Percentiles rank a stretch among this genome's conserved stretches.
Evolutionary conservation across 2,797 vertebrate species (phyloP).

Genomic region (Xiphorhynchus erythropygius): DNA sequence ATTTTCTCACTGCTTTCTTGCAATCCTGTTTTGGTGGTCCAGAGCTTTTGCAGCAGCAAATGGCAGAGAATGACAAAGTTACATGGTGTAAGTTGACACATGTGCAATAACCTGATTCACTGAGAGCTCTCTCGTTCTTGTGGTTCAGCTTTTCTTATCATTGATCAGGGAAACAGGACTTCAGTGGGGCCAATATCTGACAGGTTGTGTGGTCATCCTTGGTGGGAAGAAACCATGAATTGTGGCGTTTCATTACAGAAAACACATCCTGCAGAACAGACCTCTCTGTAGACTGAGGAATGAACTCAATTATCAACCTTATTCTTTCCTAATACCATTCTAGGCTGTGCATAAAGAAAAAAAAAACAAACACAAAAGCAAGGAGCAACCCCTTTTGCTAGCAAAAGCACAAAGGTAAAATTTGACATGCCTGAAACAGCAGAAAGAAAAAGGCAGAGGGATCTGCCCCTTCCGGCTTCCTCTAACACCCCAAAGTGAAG

Average conservation of each 20-base stretch:
- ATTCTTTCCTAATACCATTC: background rate
- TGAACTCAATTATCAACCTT: background rate
- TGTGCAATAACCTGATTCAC: rapidly evolving
- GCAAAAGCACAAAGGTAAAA: background rate
- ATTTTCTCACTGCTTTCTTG: background rate
- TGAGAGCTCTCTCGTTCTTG: background rate
- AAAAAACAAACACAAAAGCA: too few relatives aligned
- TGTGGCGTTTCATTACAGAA: background rate
- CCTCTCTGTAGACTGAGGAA: background rate
- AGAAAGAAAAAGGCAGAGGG: background rate
- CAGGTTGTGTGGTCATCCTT: background rate
- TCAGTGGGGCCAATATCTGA: background rate
- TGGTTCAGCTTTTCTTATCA: background rate
- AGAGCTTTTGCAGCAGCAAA: background rate
- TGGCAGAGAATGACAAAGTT: background rate
- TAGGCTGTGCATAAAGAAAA: background rate
- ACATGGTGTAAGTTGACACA: rapidly evolving
- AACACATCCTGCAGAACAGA: background rate
- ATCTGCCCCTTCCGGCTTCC: background rate
- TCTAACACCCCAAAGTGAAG: rapidly evolving
- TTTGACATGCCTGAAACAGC: background rate
- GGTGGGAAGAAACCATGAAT: background rate
- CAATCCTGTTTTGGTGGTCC: background rate
- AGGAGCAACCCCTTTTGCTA: background rate
- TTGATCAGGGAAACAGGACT: background rate